Evolutionary conservation across 64 coral and sea anemone genomes (phyloP).

Genomic region (Montipora efflorescens): DNA sequence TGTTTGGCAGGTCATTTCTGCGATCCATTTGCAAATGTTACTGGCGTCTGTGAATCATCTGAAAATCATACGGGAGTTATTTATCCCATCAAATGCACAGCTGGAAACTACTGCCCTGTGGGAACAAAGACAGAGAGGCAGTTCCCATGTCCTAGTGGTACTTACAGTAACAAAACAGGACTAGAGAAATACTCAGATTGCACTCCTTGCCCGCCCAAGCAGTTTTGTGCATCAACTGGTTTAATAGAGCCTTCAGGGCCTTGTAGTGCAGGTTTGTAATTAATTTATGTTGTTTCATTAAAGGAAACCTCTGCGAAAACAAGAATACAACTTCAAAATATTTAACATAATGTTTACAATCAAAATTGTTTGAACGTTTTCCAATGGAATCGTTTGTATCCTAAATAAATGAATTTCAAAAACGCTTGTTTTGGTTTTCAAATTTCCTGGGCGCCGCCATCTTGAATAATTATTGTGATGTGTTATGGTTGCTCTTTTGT

Average conservation of each 20-base stretch:
- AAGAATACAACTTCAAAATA: too few species aligned
- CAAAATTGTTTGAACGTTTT: too few species aligned
- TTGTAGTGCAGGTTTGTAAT: slow-evolving; percentile 78
- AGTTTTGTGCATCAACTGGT: slow-evolving; percentile 79
- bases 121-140: slow-evolving; percentile 80
- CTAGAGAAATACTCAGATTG: slow-evolving; percentile 51
- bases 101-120: slow-evolving; percentile 81
- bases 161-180: slow-evolving; percentile 79
- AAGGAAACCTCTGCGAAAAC: too few species aligned
- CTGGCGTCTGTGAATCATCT: slow-evolving; percentile 86
- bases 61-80: slow-evolving; percentile 72
- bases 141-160: slow-evolving; percentile 77
- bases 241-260: slow-evolving; percentile 73
- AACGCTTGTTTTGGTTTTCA: too few species aligned
- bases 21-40: slow-evolving; percentile 72
- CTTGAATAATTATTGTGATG: too few species aligned
- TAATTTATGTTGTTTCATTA: background rate
- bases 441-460: too few species aligned
- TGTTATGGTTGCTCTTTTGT: too few species aligned
- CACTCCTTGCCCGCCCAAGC: slow-evolving; percentile 66
- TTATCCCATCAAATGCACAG: slow-evolving; percentile 77
- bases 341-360: too few species aligned
- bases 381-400: too few species aligned
- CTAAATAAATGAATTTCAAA: too few species aligned
- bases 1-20: slow-evolving; percentile 85